Base-by-base conservation (phyloP, 2,113 vertebrate species). In the Anser cygnoides region DNA sequence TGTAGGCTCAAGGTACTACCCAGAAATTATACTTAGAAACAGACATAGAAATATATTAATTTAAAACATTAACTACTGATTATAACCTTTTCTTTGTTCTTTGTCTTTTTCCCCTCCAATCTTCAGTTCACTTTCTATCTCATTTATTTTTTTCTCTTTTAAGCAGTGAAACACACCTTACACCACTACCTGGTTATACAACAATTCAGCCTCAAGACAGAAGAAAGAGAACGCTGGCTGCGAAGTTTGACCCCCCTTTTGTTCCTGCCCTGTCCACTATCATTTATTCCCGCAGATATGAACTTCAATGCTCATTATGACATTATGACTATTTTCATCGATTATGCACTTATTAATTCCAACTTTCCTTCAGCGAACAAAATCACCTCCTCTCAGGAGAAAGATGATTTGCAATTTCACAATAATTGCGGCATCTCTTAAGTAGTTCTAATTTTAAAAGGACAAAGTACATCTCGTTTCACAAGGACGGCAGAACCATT, bases 371-470 rank as follows among this genome's bases (percentile, higher is more conserved):
- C 92, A 89, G 71, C 12, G 5, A 77, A 87, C 80, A 90, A 95
- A 91, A 97, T 92, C 59, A 89, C n/a, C 71, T 81, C 90, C 67
- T 90, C 73, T 85, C 90, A 72, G 87, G 84, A 92, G 81, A 94
- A 31, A 78, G 49, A 89, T 3, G 4, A 79, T 87, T 74, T 95
- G 77, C 49, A 80, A 90, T 92, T 93, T 93, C 75, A 37, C 73
- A 78, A 13, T 85, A 87, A 95, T 80, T 76, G 68, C 5, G 1
- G 74, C 65, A 55, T 63, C 90, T 92, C 70, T 90, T 88, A 93
- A 89, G 80, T 49, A 89, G 65, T 78, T 95, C 88, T 91, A 87
- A 92, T 95, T 97, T 96, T 94, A 94, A 87, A 59, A 79, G 86
- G 77, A 65, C 33, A 26, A 91, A 91, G 81, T 49, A 95, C 81